A percentile compares a stretch with the other conserved stretches of the same genome.
These are phyloP conservation scores for Uropetala carovei DNA, from an alignment of 2,888 invertebrate species.

Conservation along the genomic window DNA sequence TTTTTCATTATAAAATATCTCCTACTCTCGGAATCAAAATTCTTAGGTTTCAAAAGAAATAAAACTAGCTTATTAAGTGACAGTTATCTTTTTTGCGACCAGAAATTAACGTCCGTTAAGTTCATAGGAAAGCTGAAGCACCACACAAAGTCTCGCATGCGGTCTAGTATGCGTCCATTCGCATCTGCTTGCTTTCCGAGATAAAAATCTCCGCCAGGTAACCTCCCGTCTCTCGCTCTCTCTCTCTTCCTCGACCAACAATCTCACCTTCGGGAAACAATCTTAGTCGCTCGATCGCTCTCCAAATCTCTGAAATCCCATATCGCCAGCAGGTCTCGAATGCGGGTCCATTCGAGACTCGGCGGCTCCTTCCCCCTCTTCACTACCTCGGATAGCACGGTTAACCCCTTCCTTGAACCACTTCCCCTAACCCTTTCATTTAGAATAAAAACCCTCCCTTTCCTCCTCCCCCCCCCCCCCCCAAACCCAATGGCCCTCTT, in stretches of 20 bases:
- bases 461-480: no score
- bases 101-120: no score
- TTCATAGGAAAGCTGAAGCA: no score
- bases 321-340: conserved; percentile 14
- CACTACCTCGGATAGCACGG: neutral
- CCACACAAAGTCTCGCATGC: no score
- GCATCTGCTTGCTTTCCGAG: neutral
- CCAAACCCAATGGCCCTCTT: neutral
- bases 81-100: no score
- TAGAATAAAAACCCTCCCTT: neutral
- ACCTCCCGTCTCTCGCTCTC: neutral
- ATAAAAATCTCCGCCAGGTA: neutral
- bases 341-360: neutral
- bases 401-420: neutral
- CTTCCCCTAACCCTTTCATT: neutral
- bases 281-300: no score
- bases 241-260: no score
- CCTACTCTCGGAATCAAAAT: no score
- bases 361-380: neutral
- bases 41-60: no score
- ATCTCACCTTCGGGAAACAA: no score
- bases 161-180: neutral
- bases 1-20: no score
- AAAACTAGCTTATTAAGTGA: no score
- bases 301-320: neutral